Percentiles rank a stretch among this genome's conserved stretches.
These are phyloP conservation scores for Dipodomys merriami DNA, from an alignment of 2,113 vertebrate genomes.

Conservation along the genomic window DNA sequence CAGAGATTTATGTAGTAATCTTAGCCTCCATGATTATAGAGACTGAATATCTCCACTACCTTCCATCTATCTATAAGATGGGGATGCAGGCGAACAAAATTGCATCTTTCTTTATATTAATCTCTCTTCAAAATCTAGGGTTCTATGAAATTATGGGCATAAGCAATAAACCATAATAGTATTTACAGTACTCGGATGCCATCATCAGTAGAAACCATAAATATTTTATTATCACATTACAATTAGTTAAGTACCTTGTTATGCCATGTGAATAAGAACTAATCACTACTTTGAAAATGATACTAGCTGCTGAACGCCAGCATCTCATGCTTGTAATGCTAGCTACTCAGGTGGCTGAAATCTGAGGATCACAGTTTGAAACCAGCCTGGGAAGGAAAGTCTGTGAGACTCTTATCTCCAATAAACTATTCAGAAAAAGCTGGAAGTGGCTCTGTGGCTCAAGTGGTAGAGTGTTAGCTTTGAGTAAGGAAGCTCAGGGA, in stretches of 20 bases:
- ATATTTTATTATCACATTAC: neutral
- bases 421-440: too few species aligned
- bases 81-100: neutral
- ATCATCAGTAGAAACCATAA: neutral
- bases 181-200: neutral
- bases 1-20: neutral
- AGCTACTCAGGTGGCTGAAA: too few species aligned
- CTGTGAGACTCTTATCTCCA: too few species aligned
- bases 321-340: too few species aligned
- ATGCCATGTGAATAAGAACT: neutral
- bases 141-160: neutral
- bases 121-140: neutral
- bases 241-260: neutral
- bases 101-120: neutral
- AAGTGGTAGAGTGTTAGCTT: too few species aligned
- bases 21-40: neutral
- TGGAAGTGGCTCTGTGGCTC: too few species aligned
- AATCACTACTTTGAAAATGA: neutral
- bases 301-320: neutral
- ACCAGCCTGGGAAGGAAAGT: too few species aligned
- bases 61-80: neutral
- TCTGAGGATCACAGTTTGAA: too few species aligned
- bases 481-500: too few species aligned
- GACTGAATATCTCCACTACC: neutral
- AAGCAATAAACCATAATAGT: neutral